phyloP scores from a whole-genome alignment of 2,888 invertebrate genomes.

The Pelosia muscerda region DNA sequence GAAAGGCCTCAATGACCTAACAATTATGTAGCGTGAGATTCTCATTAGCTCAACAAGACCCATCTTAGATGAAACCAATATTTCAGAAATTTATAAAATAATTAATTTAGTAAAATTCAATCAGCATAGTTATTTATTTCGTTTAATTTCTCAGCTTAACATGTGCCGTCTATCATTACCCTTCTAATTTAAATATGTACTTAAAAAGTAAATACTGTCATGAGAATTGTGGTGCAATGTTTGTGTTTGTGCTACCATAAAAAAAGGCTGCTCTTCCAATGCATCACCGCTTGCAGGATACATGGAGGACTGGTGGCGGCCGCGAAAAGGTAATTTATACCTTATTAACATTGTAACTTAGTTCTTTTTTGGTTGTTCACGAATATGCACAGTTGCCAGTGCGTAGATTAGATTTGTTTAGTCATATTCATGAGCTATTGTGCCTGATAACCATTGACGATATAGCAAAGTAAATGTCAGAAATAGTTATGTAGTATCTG shows the following conservation, averaged over 20 bases:
- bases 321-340: conserved; percentile 95
- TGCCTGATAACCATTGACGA: conserved; percentile 3
- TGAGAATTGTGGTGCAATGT: conserved; percentile 83
- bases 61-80: background rate
- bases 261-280: conserved; percentile 90
- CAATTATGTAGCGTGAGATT: background rate
- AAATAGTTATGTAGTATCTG: background rate
- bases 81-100: background rate
- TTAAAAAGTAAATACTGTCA: conserved; percentile 83
- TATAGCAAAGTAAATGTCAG: background rate
- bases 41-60: background rate
- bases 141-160: conserved; percentile 55
- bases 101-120: conserved; percentile 42
- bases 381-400: conserved; percentile 37
- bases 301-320: conserved; percentile 99
- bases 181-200: conserved; percentile 33
- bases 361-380: conserved; percentile 48
- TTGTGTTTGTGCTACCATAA: conserved; percentile 88
- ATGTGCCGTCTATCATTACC: conserved; percentile 51
- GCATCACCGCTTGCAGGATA: conserved; percentile 98
- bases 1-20: background rate
- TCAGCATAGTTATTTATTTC: conserved; percentile 48
- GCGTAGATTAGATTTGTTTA: conserved; percentile 8
- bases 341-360: conserved; percentile 69
- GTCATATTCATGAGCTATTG: background rate